Percentiles rank a stretch among this genome's conserved stretches.
Conservation (phyloP, 2,888 invertebrate species). For the Cerceris rybyensis region DNA sequence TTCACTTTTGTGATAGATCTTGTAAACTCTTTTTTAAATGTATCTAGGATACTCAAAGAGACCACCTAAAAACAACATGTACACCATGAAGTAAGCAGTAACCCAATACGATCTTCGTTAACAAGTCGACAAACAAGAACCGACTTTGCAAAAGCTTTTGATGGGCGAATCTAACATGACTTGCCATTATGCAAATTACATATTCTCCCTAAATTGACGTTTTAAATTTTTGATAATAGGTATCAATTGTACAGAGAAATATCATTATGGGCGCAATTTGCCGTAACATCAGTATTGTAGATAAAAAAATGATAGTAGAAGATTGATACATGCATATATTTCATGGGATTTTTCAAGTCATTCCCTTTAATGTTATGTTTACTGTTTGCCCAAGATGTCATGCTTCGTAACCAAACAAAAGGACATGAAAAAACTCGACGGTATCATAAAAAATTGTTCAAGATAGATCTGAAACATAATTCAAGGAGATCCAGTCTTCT, state of each 20-base stretch:
- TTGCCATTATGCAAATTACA: background rate
- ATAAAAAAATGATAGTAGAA: no score
- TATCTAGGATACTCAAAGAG: no score
- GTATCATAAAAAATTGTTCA: conserved; percentile 21
- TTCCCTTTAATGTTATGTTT: no score
- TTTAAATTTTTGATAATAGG: background rate
- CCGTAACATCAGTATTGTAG: no score
- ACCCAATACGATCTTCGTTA: background rate
- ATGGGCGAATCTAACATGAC: background rate
- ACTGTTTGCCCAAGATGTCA: conserved; percentile 1
- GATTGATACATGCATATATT: no score
- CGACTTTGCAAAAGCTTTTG: background rate
- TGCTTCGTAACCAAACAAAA: conserved; percentile 31
- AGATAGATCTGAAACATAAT: conserved; percentile 22
- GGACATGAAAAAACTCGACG: conserved; percentile 31
- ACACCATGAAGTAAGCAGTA: background rate
- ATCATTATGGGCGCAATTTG: background rate
- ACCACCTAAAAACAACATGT: no score
- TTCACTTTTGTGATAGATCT: no score
- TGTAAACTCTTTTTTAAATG: no score
- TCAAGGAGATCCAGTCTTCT: background rate
- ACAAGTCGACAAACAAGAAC: background rate
- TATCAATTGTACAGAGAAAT: background rate
- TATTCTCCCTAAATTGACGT: background rate
- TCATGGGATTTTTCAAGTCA: no score